Base-by-base conservation (phyloP, 2,113 vertebrate species). In the Colius striatus region DNA sequence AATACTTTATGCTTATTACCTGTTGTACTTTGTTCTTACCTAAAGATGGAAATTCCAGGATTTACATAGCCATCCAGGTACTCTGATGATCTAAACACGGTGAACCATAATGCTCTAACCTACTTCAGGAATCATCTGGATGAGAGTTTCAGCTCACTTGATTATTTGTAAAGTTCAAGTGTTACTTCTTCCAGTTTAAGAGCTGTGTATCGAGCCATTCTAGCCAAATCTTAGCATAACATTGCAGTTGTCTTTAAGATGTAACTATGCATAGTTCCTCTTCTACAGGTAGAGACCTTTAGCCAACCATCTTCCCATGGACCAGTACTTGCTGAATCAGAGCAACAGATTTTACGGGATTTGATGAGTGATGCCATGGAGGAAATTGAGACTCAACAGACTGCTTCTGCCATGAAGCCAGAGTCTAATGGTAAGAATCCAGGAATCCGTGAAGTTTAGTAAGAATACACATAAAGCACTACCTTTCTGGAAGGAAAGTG, bases 281-380 rank as follows among this genome's bases (percentile, higher is more conserved):
- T 95, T 53, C 18, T 97, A 23, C 94, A 99, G 99, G 92, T 92
- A 66, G 99, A 99, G 60, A 86, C 96, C 47, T 95, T 97, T 4
- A 96, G 97, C 48, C 97, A 94, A 1, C 95, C 98, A 5, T 88
- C 98, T 34, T 98, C 98, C 73, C 98, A 98, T 2, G 97, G 98
- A 8, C 96, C 98, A 2, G 93, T 98, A 25, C 99, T 99, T 1
- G 98, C 99, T 50, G 99, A 99, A 91, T 99, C 98, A 9, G 99
- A 99, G 79, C 99, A 99, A 87, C 98, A 99, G 96, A 99, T 99
- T 82, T 93, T 99, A 91, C 98, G 98, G 55, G 99, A 99, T 94
- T 97, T 99, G 94, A 99, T 99, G 99, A 99, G 99, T 79, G 99
- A 99, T 43, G 99, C 99, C 2, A 99, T 99, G 99, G 99, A 99